Base-by-base conservation (phyloP, 2,888 invertebrate species). In the Leptinotarsa tumamoca region DNA sequence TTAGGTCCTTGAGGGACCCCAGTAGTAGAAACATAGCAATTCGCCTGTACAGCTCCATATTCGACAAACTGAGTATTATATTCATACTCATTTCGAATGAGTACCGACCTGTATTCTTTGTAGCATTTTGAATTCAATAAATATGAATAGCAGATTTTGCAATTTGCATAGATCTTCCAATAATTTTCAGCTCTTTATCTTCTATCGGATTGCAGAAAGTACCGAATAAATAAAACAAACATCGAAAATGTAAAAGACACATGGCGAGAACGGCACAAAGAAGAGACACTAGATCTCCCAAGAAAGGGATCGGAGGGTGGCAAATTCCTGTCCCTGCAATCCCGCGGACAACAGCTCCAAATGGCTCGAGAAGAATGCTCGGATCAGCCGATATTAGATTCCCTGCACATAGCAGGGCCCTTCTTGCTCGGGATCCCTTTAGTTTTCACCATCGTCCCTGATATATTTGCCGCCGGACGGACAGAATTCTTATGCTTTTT, bases 321-420 rank as follows among this genome's bases (percentile, higher is more conserved):
- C 78, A 82, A 83, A 87, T 87, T 87, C 87, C 86, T 85, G 80
- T 83, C 85, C 84, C 86, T 85, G 86, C 85, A 87, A 87, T 87
- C 87, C 86, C 85, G 84, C 85, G 85, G 87, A 86, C 86, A 86
- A 85, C 85, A 85, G 83, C 82, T 83, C 82, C 83, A 83, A 74
- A 84, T 84, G 85, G 86, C 85, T 85, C 85, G 86, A 84, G 84
- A 86, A 87, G 87, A 87, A 87, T 87, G 86, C 85, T 83, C 83
- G 87, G 86, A 86, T 86, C 86, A 86, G 85, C 84, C 86, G 86
- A 87, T 87, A 87, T 87, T 87, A 86, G 86, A 87, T 87, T 87
- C 86, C 81, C 86, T 79, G 75, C 83, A 84, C 85, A 84, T 85
- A 85, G 84, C 85, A 82, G 83, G 80, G 82, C 83, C 80, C 81